phyloP scores from a whole-genome alignment of 1,140 invertebrate genomes.

The Neotoxoptera formosana region DNA sequence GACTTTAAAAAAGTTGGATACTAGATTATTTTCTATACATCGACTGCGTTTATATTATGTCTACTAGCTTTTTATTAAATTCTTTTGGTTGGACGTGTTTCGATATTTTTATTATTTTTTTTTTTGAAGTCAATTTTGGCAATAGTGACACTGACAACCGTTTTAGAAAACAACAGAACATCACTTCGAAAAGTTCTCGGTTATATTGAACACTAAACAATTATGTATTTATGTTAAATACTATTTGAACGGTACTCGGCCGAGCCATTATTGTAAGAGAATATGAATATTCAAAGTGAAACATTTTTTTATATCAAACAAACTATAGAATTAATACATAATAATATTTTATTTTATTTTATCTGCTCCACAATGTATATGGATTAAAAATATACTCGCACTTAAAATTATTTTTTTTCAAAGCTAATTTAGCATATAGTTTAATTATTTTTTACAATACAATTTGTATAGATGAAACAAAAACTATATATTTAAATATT shows the following conservation, averaged over 20 bases:
- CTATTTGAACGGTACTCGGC: not conserved
- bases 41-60: not conserved
- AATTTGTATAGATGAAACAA: not conserved
- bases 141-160: constrained; percentile 28
- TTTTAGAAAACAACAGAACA: not conserved
- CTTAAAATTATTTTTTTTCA: not conserved
- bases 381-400: not conserved
- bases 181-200: not conserved
- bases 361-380: not conserved
- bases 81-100: not conserved
- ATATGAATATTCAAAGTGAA: not conserved
- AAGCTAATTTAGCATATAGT: not conserved
- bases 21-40: constrained; percentile 3
- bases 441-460: not conserved
- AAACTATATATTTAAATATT: not conserved
- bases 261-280: not conserved
- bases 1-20: not conserved
- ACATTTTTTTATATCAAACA: not conserved
- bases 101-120: constrained; percentile 16
- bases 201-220: not conserved
- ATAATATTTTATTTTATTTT: not conserved
- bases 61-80: constrained; percentile 29
- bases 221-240: not conserved
- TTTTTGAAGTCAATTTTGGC: not conserved
- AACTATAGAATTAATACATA: not conserved